Conservation (phyloP, 2,888 invertebrate species). For the Zygothrica quintamaculata region DNA sequence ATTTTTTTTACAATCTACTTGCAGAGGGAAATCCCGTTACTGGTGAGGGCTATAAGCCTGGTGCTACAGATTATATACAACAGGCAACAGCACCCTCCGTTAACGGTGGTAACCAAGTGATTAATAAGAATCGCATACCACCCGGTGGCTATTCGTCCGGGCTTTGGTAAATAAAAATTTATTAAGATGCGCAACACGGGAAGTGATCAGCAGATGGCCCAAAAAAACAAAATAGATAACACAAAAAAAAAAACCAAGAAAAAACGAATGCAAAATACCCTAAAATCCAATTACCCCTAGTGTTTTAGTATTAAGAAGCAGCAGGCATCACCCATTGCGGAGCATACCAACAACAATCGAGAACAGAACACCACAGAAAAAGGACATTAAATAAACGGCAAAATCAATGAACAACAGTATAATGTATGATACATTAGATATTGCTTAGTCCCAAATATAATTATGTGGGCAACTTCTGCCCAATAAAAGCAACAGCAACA, state of each 20-base stretch:
- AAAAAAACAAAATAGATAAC: constrained; percentile 25
- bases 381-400: too few relatives aligned
- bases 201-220: constrained; percentile 21
- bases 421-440: not conserved
- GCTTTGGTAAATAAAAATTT: constrained; percentile 83
- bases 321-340: constrained; percentile 16
- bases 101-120: constrained; percentile 83
- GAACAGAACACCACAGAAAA: constrained; percentile 1
- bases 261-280: constrained; percentile 37
- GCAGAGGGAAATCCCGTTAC: constrained; percentile 86
- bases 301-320: constrained; percentile 38
- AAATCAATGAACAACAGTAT: not conserved
- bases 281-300: constrained; percentile 36
- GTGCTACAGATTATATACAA: constrained; percentile 80
- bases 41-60: constrained; percentile 85
- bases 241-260: constrained; percentile 13
- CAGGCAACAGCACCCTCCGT: constrained; percentile 70
- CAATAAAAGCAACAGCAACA: too few relatives aligned
- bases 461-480: not conserved
- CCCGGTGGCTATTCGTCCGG: constrained; percentile 85
- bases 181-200: constrained; percentile 18
- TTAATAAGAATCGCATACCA: constrained; percentile 85
- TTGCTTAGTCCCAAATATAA: not conserved
- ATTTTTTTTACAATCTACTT: not conserved
- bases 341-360: constrained; percentile 6